phyloP scores from a whole-genome alignment of 2,888 invertebrate species.

The Drosophila hamatofila region DNA sequence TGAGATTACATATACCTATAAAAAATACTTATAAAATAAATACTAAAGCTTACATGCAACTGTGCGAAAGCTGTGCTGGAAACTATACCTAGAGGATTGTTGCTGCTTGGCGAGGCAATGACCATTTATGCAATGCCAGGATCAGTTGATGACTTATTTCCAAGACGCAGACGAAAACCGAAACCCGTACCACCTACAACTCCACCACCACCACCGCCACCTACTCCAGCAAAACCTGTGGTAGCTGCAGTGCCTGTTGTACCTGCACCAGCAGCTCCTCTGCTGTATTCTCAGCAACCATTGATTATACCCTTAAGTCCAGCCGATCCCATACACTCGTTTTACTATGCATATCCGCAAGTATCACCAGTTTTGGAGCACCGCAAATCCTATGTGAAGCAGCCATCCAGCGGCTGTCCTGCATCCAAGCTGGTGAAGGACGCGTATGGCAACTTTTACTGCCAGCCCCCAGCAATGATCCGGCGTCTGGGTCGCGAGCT shows the following conservation, averaged over 20 bases:
- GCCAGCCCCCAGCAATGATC: constrained; percentile 37
- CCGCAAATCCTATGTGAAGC: constrained; percentile 50
- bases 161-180: constrained; percentile 45
- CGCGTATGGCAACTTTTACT: constrained; percentile 63
- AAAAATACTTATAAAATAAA: no score
- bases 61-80: constrained; percentile 74
- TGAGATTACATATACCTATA: no score
- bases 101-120: constrained; percentile 71
- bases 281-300: constrained; percentile 30
- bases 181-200: constrained; percentile 35
- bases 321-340: constrained; percentile 69
- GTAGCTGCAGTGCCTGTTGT: constrained; percentile 1
- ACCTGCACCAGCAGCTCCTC: constrained; percentile 22
- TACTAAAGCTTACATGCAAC: constrained; percentile 63
- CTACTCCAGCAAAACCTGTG: constrained; percentile 24
- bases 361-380: constrained; percentile 40
- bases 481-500: constrained; percentile 59
- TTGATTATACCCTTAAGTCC: constrained; percentile 63
- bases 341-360: constrained; percentile 65
- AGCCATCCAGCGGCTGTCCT: constrained; percentile 56
- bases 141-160: constrained; percentile 56
- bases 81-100: constrained; percentile 75
- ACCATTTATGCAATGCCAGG: constrained; percentile 78
- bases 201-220: constrained; percentile 17
- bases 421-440: constrained; percentile 62